Percentiles rank a stretch among this genome's conserved stretches.
Conservation (phyloP, 2,888 invertebrate species). For the Hesperia comma region DNA sequence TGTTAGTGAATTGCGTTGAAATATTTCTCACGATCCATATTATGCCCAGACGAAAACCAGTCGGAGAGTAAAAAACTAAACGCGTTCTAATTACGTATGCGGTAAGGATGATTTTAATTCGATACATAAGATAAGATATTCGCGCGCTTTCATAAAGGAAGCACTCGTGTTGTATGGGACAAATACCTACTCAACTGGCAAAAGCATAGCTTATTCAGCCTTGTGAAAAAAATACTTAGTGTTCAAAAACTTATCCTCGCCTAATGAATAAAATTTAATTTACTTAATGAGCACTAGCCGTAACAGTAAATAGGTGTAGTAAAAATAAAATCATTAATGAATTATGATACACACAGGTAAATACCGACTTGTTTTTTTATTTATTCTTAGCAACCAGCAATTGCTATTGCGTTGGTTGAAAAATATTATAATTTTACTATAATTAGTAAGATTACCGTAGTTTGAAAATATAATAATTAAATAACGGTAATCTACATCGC, state of each 20-base stretch:
- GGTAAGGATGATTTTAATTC: conserved; percentile 21
- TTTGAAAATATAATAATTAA: too few species aligned
- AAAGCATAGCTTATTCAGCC: conserved; percentile 1
- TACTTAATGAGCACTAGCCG: too few species aligned
- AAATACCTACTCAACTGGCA: not conserved
- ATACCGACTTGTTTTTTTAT: too few species aligned
- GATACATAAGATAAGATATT: conserved; percentile 19
- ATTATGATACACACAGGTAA: too few species aligned
- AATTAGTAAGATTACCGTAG: too few species aligned
- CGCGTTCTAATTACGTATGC: conserved; percentile 15
- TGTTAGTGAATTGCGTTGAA: conserved; percentile 28
- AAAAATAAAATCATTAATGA: too few species aligned
- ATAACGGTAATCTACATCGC: too few species aligned
- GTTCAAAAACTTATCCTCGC: not conserved
- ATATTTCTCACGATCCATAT: conserved; percentile 52
- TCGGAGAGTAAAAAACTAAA: conserved; percentile 22
- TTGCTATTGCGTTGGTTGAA: too few species aligned
- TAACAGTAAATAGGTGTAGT: too few species aligned
- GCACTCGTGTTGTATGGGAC: conserved; percentile 40
- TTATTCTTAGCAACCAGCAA: too few species aligned
- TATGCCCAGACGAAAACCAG: conserved; percentile 41
- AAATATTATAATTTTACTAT: too few species aligned
- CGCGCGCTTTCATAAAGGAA: conserved; percentile 35
- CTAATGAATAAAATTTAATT: too few species aligned
- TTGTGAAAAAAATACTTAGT: not conserved